Evolutionary conservation across 1,140 invertebrate species (phyloP), one percentile per base, ranked within the genome.

Genomic region (Paraescarpia echinospica): DNA sequence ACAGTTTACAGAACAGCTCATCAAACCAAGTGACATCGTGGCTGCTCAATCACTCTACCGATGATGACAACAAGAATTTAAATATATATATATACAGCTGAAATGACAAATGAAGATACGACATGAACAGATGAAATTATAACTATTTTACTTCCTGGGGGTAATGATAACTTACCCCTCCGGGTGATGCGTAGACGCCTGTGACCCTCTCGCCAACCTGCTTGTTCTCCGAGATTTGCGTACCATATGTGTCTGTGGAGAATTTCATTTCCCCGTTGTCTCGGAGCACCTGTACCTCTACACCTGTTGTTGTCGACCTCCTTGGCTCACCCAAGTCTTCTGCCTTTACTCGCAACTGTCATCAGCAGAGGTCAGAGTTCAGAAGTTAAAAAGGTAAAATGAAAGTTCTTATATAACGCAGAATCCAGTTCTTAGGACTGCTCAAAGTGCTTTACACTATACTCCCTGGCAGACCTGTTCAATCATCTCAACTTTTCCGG

Each of bases 221-320:
- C 33, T 35, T 33, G 35, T 93, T 93, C 51, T 93, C 92, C 1
- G 90, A 91, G 18, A 93, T 34, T 14, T 35, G 5, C 4, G 48
- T 33, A 14, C 27, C 59, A 35, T 93, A 93, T 27, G 34, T 91
- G 5, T 91, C 48, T 27, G 90, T 34, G 33, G 34, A 48, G 41
- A 93, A 93, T 12, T 77, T 77, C 31, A 93, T 33, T 12, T 91
- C 91, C 22, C 92, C 92, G 14, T 93, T 35, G 51, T 93, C 92
- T 33, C 92, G 92, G 90, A 91, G 92, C 1, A 93, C 88, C 2
- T 90, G 91, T 5, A 93, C 92, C 12, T 91, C 90, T 27, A 93
- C 90, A 9, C n/a, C 33, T 6, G 41, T 34, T 0, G 90, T 91
- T 6, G 90, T 51, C 12, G 41, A 91, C 33, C 90, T 51, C 34